Base-by-base conservation (phyloP, 2,888 invertebrate species). In the Choristoneura rosaceana region DNA sequence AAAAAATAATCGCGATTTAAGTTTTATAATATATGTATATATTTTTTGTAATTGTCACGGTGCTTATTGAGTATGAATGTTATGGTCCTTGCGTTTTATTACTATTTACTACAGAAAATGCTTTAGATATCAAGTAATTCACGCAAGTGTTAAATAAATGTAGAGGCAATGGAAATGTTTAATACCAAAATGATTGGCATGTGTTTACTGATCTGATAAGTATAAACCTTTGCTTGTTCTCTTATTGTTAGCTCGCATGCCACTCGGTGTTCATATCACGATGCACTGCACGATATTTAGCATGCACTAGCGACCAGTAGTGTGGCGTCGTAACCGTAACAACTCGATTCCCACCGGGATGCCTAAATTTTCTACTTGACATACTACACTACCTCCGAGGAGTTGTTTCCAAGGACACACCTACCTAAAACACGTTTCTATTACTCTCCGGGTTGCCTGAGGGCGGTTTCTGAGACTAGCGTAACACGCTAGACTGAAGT, bases 181-280 rank as follows among this genome's bases (percentile, higher is more conserved):
- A 25, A 25, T 4, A 55, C 10, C 3, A n/a, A 12, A 55, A 25
- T 25, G 10, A n/a, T 25, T 25, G 14, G 12, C 43, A 12, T 65
- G 64, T 38, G 43, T 14, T 25, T 15, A 12, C 25, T 17, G 47
- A 47, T 47, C 34, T 52, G 65, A 71, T 63, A 50, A 73, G 69
- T 69, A 73, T 69, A 59, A 63, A 69, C 41, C 61, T 66, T 62
- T 64, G 64, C 17, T 70, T 47, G 58, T 34, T 64, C 59, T 64
- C 63, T 58, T 14, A 71, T n/a, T 66, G 60, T 62, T 59, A 33
- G 41, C 45, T 69, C 52, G 70, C 67, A 71, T 67, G 71, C 66
- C 60, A 34, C 47, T 47, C 12, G 25, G 47, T 60, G 43, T 60
- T 17, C 33, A 76, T 68, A 74, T 71, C 76, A 75, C 69, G 60